phyloP scores from a whole-genome alignment of 1,140 invertebrate species.

The Carcinoscorpius rotundicauda region DNA sequence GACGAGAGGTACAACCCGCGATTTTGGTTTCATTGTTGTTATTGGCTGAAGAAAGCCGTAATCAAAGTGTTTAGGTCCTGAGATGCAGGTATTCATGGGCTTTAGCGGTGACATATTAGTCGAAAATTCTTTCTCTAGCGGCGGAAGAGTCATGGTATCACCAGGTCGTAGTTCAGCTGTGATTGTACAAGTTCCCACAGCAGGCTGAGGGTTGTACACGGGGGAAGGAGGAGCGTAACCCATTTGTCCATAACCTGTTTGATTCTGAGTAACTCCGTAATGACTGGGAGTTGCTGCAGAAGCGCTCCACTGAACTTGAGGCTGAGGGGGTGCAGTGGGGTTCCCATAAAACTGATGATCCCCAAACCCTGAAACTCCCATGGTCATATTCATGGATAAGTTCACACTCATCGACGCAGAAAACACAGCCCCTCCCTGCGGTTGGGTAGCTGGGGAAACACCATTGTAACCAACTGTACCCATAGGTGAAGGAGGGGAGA shows the following conservation, averaged over 20 bases:
- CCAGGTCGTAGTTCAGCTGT: slow-evolving; percentile 56
- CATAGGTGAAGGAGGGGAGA: no score
- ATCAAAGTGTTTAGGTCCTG: slow-evolving; percentile 31
- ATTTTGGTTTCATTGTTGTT: slow-evolving; percentile 53
- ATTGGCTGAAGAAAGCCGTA: slow-evolving; percentile 39
- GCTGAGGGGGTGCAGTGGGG: slow-evolving; percentile 6
- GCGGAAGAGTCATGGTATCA: slow-evolving; percentile 28
- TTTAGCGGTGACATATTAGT: slow-evolving; percentile 2
- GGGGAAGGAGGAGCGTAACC: slow-evolving; percentile 19
- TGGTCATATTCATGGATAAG: slow-evolving; percentile 22
- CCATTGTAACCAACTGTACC: no score
- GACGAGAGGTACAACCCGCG: slow-evolving; percentile 6
- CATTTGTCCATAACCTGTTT: no score
- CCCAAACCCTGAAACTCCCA: slow-evolving; percentile 2
- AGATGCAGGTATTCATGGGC: slow-evolving; percentile 29
- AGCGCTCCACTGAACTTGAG: slow-evolving; percentile 11
- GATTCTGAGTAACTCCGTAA: no score
- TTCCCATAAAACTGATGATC: slow-evolving; percentile 11
- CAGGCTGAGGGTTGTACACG: slow-evolving; percentile 34
- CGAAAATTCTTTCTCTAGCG: slow-evolving; percentile 26
- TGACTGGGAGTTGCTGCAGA: no score
- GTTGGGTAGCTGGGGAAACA: no score
- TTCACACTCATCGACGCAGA: slow-evolving; percentile 18
- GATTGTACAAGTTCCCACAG: slow-evolving; percentile 52
- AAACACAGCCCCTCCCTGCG: slow-evolving; percentile 1